Base-by-base conservation (phyloP, 2,888 invertebrate species). In the Tiphia femorata region DNA sequence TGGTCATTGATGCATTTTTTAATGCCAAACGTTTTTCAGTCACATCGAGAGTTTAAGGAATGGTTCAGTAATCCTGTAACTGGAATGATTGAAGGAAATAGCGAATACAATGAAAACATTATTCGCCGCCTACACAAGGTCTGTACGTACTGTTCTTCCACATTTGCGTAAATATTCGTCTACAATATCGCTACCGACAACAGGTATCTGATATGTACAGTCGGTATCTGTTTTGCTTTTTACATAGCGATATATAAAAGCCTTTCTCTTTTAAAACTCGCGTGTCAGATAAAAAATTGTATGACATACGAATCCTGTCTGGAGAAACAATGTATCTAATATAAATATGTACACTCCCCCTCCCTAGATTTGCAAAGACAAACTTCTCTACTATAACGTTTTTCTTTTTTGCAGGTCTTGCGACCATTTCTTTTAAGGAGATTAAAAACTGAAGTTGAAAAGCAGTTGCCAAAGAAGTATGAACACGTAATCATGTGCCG, bases 1-100 rank as follows among this genome's bases (percentile, higher is more conserved):
- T 98, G 98, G 97, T 97, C 97, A 17, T 86, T 98, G 60, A 96
- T 98, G 96, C 97, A 98, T 86, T 98, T 98, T 85, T 88, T 98
- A 48, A 97, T 98, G 97, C 98, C 98, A 37, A 92, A 94, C 83
- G 94, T 97, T 70, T 98, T 98, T 87, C 94, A 96, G 71, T 96
- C 96, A 44, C 96, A 98, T 86, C 89, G 94, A 49, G 97, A 98
- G 85, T 97, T 96, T 84, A 96, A 97, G 83, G 97, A 97, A 85
- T 98, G 98, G 98, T 99, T 99, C 87, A 95, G 95, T 55, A 96
- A 96, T 86, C 98, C 97, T 37, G 93, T 99, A 64, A 95, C 96
- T 19, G 96, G 95, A 57, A 96, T 97, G 96, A 94, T 96, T 64
- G 96, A 97, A 83, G 96, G 96, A 56, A 94, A 92, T 80, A 90